A percentile compares a stretch with the other conserved stretches of the same genome.
Conservation (phyloP, 2,113 vertebrate species). For the Sceloporus tristichus region DNA sequence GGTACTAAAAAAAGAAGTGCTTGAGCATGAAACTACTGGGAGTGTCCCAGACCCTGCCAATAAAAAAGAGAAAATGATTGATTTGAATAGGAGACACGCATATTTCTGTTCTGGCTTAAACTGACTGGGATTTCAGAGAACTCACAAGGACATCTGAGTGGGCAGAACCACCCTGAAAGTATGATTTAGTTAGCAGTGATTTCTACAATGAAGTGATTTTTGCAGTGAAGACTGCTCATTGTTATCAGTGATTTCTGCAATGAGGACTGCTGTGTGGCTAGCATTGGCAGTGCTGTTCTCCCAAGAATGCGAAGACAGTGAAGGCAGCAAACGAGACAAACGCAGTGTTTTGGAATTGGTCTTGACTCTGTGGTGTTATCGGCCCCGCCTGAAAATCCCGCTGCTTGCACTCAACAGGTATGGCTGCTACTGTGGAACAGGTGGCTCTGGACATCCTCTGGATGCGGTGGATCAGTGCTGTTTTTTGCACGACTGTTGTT, state of each 20-base stretch:
- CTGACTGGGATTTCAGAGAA: neutral
- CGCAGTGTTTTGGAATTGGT: conserved; percentile 54
- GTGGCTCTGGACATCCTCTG: conserved; percentile 40
- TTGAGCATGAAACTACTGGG: neutral
- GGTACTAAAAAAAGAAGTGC: conserved; percentile 24
- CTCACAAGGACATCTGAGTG: neutral
- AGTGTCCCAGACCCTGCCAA: neutral
- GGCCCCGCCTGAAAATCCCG: conserved; percentile 37
- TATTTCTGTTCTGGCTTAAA: neutral
- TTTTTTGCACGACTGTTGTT: conserved; percentile 61
- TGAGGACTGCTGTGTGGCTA: conserved; percentile 35
- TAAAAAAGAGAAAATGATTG: neutral
- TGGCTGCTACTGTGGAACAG: conserved; percentile 59
- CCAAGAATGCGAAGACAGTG: neutral
- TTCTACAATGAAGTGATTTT: too few species aligned
- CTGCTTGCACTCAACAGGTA: conserved; percentile 55
- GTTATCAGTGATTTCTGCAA: conserved; percentile 9
- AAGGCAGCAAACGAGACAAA: conserved; percentile 6
- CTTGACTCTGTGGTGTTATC: conserved; percentile 63
- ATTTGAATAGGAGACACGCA: neutral
- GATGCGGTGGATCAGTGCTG: conserved; percentile 60
- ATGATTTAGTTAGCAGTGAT: neutral
- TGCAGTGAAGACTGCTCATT: too few species aligned
- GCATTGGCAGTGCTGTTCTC: conserved; percentile 29
- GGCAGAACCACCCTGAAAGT: neutral